These are phyloP conservation scores for Daphoenositta chrysoptera DNA, from an alignment of 2,113 vertebrate genomes.

Conservation along the genomic window DNA sequence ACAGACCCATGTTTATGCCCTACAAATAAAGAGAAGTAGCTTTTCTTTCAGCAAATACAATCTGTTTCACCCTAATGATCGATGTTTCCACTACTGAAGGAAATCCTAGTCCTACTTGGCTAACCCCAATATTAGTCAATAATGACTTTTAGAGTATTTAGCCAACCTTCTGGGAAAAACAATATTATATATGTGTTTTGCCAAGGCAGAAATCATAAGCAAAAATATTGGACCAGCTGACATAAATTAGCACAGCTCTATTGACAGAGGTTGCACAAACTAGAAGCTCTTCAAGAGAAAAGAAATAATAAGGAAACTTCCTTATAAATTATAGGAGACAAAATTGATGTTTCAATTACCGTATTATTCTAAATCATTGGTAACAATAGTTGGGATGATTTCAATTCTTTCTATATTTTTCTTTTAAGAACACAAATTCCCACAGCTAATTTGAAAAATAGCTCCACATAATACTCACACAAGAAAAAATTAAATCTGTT, in stretches of 20 bases:
- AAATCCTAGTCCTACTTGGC: slow-evolving; percentile 12
- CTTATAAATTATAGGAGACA: background rate
- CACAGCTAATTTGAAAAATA: background rate
- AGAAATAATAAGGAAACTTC: background rate
- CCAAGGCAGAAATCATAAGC: slow-evolving; percentile 21
- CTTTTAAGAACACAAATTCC: background rate
- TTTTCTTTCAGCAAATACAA: slow-evolving; percentile 44
- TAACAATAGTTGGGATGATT: background rate
- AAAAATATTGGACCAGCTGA: slow-evolving; percentile 35
- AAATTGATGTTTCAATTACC: background rate
- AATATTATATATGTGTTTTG: background rate
- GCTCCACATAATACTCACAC: accelerated
- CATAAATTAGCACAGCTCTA: slow-evolving; percentile 1
- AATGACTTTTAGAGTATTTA: background rate
- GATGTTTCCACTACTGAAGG: background rate
- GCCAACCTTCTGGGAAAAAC: background rate
- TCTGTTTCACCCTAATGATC: slow-evolving; percentile 14
- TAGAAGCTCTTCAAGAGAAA: background rate
- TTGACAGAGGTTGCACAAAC: background rate
- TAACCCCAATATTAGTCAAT: slow-evolving; percentile 10
- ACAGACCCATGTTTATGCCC: slow-evolving; percentile 22
- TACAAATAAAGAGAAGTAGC: slow-evolving; percentile 29
- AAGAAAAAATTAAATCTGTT: background rate
- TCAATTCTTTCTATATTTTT: background rate
- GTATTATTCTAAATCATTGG: background rate